Base-by-base conservation (phyloP, 2,888 invertebrate genomes). In the Cantharis rustica region DNA sequence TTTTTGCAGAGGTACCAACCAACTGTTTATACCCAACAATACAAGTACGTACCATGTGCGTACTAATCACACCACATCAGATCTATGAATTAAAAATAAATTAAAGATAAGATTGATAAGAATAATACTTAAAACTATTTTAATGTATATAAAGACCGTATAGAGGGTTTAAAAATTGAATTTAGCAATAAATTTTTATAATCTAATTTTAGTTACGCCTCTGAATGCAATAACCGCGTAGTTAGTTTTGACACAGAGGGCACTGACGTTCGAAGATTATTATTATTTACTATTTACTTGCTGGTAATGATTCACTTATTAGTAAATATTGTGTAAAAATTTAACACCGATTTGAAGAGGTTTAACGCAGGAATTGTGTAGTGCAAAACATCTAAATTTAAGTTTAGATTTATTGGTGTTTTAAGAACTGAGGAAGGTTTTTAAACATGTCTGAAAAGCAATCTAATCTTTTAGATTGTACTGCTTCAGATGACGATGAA, bases 401-500 rank as follows among this genome's bases (percentile, higher is more conserved):
- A 47, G 47, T 47, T 31, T n/a, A n/a, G n/a, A n/a, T 13, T n/a
- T 13, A 47, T 47, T 9, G n/a, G n/a, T n/a, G 7, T 47, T 47
- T 47, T 47, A 47, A 47, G n/a, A 7, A 4, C 47, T n/a, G 9
- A 3, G n/a, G n/a, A n/a, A 47, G n/a, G n/a, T n/a, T 47, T 47
- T 9, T 47, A n/a, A 47, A 47, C 7, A 47, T 47, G 47, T 47
- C 47, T 47, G 47, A 47, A 47, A 47, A 47, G 13, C 47, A 7
- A 47, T n/a, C 47, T 5, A 47, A 47, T 47, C 1, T 47, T 7
- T n/a, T 47, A 66, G 64, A 23, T 66, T 2, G n/a, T 5, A 0
- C 10, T 9, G 5, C 2, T 66, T 84, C 82, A 47, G 83, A 84
- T 68, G 84, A 85, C 75, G 86, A 86, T 68, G 84, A 84, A 75